Evolutionary conservation across 2,797 vertebrate species (phyloP).

Genomic region (Zalophus californianus): DNA sequence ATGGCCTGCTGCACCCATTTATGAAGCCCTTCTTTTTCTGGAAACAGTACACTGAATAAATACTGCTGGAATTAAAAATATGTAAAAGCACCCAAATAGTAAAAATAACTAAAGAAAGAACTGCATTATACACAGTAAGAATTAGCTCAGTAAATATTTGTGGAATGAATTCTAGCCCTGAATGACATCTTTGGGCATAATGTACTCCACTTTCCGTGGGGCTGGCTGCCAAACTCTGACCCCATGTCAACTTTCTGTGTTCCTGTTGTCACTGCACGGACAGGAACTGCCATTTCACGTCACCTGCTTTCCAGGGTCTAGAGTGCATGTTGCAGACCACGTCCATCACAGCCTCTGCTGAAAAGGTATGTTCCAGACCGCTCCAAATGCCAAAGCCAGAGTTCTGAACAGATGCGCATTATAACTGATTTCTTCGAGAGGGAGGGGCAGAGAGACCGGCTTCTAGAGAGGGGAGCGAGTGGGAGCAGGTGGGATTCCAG

Average conservation of each 20-base stretch:
- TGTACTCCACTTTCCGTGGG: rapidly evolving
- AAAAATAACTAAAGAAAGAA: not conserved
- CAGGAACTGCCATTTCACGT: not conserved
- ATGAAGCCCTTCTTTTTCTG: not conserved
- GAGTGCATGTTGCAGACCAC: not conserved
- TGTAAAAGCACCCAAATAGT: not conserved
- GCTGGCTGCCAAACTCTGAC: too few species aligned
- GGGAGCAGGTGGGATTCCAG: not conserved
- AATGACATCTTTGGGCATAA: rapidly evolving
- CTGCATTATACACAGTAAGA: not conserved
- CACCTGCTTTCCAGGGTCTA: not conserved
- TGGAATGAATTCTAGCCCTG: too few species aligned
- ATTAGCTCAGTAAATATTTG: not conserved
- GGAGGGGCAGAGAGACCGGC: not conserved
- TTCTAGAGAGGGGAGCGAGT: not conserved
- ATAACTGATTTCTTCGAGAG: too few species aligned
- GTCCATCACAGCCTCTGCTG: not conserved
- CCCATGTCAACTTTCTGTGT: too few species aligned
- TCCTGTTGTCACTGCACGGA: not conserved
- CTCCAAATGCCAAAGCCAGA: not conserved
- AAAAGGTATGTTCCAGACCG: not conserved
- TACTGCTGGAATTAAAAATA: not conserved
- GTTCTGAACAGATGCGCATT: not conserved
- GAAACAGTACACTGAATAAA: not conserved
- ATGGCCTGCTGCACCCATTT: too few species aligned